Evolutionary conservation across 2,113 vertebrate species (phyloP).

Genomic region (Phocoena phocoena): DNA sequence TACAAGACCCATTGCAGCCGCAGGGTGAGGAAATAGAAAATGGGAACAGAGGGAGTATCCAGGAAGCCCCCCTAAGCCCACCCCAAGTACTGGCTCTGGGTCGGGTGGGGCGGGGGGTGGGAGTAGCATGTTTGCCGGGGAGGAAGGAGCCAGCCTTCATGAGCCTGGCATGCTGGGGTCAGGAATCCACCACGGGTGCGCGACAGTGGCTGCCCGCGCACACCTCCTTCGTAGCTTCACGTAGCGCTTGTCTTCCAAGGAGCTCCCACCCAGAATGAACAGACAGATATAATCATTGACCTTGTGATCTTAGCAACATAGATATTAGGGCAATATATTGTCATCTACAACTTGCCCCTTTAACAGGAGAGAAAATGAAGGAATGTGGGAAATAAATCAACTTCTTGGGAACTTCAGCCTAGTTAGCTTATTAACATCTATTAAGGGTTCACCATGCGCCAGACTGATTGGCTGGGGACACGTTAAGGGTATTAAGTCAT

Average conservation of each 20-base stretch:
- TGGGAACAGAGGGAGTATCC: neutral
- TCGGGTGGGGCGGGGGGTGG: rapidly evolving
- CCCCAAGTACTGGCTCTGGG: neutral
- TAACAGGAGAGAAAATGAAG: constrained; percentile 34
- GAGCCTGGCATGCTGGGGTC: neutral
- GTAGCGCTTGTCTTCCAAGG: neutral
- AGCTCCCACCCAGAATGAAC: neutral
- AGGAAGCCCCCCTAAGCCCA: neutral
- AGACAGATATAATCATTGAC: neutral
- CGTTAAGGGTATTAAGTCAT: neutral
- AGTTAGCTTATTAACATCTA: neutral
- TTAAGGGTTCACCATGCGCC: neutral
- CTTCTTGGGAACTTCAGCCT: constrained; percentile 15
- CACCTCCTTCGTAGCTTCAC: neutral
- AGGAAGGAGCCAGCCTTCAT: neutral
- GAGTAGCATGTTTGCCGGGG: neutral
- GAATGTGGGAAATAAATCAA: neutral
- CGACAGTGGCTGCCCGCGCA: rapidly evolving
- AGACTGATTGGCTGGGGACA: neutral
- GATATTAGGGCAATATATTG: neutral
- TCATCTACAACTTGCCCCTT: constrained; percentile 15
- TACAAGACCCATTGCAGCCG: neutral
- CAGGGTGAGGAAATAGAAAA: constrained; percentile 24
- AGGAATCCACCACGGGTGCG: neutral
- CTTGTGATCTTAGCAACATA: neutral